A percentile compares a stretch with the other conserved stretches of the same genome.
phyloP scores from a whole-genome alignment of 2,888 invertebrate genomes.

The Amiota communis region DNA sequence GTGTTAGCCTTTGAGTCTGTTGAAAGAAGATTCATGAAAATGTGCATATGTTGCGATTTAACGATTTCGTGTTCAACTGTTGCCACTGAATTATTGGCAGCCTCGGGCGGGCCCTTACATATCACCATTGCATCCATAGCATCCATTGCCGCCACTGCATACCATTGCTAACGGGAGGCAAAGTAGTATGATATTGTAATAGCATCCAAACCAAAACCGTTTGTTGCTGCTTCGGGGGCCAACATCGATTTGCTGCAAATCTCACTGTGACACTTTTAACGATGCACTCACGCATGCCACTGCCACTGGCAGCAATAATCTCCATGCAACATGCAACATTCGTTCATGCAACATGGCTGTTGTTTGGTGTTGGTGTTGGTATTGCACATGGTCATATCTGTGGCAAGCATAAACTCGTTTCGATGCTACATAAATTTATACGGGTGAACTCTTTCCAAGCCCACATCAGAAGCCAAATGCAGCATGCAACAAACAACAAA shows the following conservation, averaged over 20 bases:
- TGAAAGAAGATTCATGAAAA: constrained; percentile 3
- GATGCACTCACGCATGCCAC: not conserved
- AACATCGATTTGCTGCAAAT: not conserved
- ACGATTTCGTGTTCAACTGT: constrained; percentile 47
- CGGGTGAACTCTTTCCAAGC: not conserved
- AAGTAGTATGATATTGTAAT: no score
- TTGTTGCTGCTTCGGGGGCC: not conserved
- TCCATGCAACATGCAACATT: not conserved
- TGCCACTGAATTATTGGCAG: constrained; percentile 63
- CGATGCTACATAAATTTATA: constrained; percentile 1
- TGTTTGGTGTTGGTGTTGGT: not conserved
- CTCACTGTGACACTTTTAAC: constrained; percentile 11
- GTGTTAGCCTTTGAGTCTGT: no score
- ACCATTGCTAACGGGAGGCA: not conserved
- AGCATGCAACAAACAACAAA: not conserved
- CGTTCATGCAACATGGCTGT: not conserved
- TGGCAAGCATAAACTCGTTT: constrained; percentile 11
- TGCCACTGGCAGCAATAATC: not conserved
- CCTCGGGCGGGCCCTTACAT: constrained; percentile 32
- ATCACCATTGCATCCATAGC: not conserved
- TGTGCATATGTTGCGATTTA: constrained; percentile 16
- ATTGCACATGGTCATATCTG: not conserved
- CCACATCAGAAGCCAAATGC: not conserved
- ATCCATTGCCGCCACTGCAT: not conserved
- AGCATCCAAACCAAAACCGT: not conserved